These are phyloP conservation scores for Neogale vison DNA, from an alignment of 2,113 vertebrate genomes.

Conservation along the genomic window DNA sequence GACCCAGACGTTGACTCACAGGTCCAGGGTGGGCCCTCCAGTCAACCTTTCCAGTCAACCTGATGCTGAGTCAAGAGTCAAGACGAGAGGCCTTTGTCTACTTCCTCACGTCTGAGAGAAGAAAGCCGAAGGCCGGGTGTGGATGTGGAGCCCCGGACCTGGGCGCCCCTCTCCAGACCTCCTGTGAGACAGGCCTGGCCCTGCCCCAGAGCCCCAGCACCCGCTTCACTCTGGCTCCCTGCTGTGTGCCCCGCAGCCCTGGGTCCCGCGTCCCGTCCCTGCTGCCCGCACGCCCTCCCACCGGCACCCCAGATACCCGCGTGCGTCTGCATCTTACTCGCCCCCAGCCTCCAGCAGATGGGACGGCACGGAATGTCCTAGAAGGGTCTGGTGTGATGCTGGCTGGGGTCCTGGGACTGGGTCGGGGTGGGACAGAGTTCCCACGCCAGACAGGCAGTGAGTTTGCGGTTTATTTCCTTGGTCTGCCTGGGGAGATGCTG, in stretches of 20 bases:
- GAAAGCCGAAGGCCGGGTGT: not conserved
- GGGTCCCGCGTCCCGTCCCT: rapidly evolving
- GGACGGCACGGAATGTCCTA: not conserved
- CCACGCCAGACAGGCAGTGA: too few relatives aligned
- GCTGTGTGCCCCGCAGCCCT: rapidly evolving
- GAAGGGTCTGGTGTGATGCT: not conserved
- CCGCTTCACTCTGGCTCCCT: rapidly evolving
- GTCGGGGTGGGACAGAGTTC: too few relatives aligned
- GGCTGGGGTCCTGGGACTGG: too few relatives aligned
- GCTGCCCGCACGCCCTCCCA: not conserved
- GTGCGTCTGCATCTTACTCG: not conserved
- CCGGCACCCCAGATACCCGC: not conserved
- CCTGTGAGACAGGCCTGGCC: too few relatives aligned
- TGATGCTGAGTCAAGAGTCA: not conserved
- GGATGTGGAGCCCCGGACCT: rapidly evolving
- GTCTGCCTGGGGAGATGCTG: not conserved
- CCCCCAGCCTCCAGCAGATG: not conserved
- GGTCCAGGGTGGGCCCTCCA: rapidly evolving
- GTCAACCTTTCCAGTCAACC: slow-evolving; percentile 19
- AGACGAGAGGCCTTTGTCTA: not conserved
- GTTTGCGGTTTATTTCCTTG: not conserved
- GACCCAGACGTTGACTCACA: not conserved
- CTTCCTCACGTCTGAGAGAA: slow-evolving; percentile 43
- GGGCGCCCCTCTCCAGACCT: too few relatives aligned
- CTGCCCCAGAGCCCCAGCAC: not conserved